Conservation (phyloP, 2,888 invertebrate species). For the Seira ritae region DNA sequence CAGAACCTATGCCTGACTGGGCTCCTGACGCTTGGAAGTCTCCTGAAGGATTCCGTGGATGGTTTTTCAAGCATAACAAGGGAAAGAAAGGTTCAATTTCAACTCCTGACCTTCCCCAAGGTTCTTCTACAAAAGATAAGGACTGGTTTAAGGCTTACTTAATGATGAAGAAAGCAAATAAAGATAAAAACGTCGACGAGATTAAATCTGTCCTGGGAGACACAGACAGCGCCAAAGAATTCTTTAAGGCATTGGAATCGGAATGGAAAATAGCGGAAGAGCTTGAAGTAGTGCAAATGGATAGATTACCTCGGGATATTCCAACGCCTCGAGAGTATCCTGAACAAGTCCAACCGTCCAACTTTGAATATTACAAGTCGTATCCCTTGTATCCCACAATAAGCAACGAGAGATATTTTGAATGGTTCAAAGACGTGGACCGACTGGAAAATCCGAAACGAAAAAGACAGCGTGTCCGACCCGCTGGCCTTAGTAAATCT, state of each 20-base stretch:
- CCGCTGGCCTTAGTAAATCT: slow-evolving; percentile 38
- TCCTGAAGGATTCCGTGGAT: slow-evolving; percentile 18
- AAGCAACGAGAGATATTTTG: slow-evolving; percentile 40
- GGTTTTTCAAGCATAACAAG: slow-evolving; percentile 18
- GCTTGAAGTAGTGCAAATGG: slow-evolving; percentile 25
- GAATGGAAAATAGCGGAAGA: too few relatives aligned
- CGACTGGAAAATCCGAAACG: slow-evolving; percentile 22
- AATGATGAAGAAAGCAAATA: slow-evolving; percentile 9
- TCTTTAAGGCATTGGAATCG: too few relatives aligned
- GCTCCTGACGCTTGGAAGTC: slow-evolving; percentile 32
- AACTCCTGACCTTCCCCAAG: slow-evolving; percentile 17
- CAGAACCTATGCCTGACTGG: slow-evolving; percentile 24
- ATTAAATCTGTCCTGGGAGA: slow-evolving; percentile 6
- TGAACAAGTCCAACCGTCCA: neutral
- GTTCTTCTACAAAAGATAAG: neutral
- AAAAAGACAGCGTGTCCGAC: neutral
- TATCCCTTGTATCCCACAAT: slow-evolving; percentile 44
- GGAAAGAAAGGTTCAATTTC: neutral
- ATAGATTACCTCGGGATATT: slow-evolving; percentile 17
- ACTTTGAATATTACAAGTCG: slow-evolving; percentile 46
- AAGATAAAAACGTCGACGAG: neutral
- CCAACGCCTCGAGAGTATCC: neutral
- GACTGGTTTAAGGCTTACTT: slow-evolving; percentile 35
- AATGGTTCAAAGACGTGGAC: slow-evolving; percentile 51
- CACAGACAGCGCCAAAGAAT: neutral